A percentile compares a stretch with the other conserved stretches of the same genome.
phyloP scores from a whole-genome alignment of 2,113 vertebrate species.

The Urocolius indicus region DNA sequence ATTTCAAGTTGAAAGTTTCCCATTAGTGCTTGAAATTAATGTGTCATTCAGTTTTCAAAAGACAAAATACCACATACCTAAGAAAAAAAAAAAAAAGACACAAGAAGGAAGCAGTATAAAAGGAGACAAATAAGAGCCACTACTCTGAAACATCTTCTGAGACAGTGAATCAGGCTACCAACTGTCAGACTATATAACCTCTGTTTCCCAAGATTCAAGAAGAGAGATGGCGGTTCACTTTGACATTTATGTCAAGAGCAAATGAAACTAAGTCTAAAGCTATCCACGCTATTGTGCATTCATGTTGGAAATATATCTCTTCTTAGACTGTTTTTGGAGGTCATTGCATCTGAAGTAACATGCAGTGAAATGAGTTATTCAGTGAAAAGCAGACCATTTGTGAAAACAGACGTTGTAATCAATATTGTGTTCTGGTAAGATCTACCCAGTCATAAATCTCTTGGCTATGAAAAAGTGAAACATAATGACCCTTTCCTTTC shows the following conservation, averaged over 20 bases:
- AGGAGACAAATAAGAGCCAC: slow-evolving; percentile 14
- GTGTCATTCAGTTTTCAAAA: slow-evolving; percentile 60
- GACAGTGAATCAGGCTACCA: slow-evolving; percentile 18
- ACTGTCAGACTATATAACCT: not conserved
- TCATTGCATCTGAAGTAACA: not conserved
- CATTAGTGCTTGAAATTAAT: slow-evolving; percentile 67
- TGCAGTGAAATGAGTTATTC: not conserved
- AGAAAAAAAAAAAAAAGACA: not conserved
- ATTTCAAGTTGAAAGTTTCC: slow-evolving; percentile 61
- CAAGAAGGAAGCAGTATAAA: not conserved
- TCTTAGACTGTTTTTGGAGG: not conserved
- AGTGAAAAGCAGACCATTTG: not conserved
- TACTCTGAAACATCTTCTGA: not conserved
- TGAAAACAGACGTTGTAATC: not conserved
- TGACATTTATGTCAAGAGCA: slow-evolving; percentile 12
- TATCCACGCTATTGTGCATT: not conserved
- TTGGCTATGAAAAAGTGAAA: not conserved
- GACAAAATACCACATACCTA: slow-evolving; percentile 40
- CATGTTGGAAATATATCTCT: not conserved
- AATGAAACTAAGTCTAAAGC: not conserved
- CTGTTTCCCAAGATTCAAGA: not conserved
- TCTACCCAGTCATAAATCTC: not conserved
- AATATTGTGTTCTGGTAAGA: not conserved
- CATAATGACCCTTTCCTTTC: not conserved
- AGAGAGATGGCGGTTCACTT: not conserved